Evolutionary conservation across 2,888 invertebrate genomes (phyloP), one percentile per base, ranked within the genome.

Genomic region (Aphidoletes aphidimyza): DNA sequence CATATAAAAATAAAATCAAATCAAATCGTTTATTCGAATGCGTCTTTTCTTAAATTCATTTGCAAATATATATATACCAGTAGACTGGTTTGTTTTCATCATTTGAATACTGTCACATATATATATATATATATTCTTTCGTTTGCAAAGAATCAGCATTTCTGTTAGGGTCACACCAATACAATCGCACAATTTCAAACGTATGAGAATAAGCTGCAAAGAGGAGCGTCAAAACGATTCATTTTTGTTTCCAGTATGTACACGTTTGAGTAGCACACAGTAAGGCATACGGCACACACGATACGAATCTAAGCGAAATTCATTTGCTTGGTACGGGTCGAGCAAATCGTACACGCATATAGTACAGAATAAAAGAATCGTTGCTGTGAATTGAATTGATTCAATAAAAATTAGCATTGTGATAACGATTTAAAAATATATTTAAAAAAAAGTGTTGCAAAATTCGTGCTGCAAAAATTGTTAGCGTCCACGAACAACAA

Each of bases 251-350:
- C 81, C 81, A 81, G 81, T 81, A n/a, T 37, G 22, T 11, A 69
- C n/a, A 81, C 37, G 8, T 19, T n/a, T 0, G 36, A 81, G 81
- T 19, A 36, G n/a, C n/a, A n/a, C 22, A n/a, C 19, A 37, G 81
- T 69, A 69, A 69, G 69, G 34, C 26, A 69, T 30, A 69, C 81
- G n/a, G 37, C 6, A 36, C 2, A 69, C 69, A 69, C 81, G n/a
- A 81, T 9, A 36, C 2, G n/a, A n/a, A 34, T 1, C n/a, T n/a
- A n/a, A 81, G 26, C 36, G 37, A 81, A 42, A 30, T 37, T 83
- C 83, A 83, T 83, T 83, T 83, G 83, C 45, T 83, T 83, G 42
- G 42, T 30, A 39, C 83, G 30, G 26, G 9, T n/a, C 83, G 42
- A 36, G 83, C 83, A 30, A 83, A 83, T 83, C 83, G 14, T 30